Base-by-base conservation (phyloP, 2,113 vertebrate species). In the Leptodactylus fuscus region DNA sequence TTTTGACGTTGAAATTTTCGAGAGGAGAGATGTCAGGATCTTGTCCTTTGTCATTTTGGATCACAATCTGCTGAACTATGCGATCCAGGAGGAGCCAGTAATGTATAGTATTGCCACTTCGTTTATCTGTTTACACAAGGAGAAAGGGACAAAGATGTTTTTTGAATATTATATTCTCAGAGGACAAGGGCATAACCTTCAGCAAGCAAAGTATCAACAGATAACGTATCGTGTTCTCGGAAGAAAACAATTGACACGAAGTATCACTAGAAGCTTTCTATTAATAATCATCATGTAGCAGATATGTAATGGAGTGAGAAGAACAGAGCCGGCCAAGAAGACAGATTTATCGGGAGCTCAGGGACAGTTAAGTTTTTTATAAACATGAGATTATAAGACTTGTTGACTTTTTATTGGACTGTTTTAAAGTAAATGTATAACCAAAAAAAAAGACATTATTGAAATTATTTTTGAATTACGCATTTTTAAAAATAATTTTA, bases 1-100 rank as follows among this genome's bases (percentile, higher is more conserved):
- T 99, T 93, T 97, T 99, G 90, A 99, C 98, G 87, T 99, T 98
- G 91, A 99, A 99, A 90, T 99, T 99, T 92, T 99, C 98, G 92
- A 99, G 91, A 77, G 97, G 97, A 18, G 98, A 96, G 87, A 95
- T 94, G 0, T 99, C 97, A 0, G 97, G 97, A 91, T 99, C 98
- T 83, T 98, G 97, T 90, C 97, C 98, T 93, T 98, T 99, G 92
- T 99, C 97, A 86, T 96, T 99, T 88, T 99, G 98, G 88, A 99
- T 93, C 87, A 99, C 98, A 41, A 99, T 98, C 90, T 99, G 98
- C 90, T 99, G 98, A 89, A 99, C 94, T 27, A 99, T 98, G 75
- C 98, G 96, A 89, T 99, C 98, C 62, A 99, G 91, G 49, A 99
- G 95, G 80, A 99, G 93, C 98, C 98, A 99, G 93, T 99, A 98